Percentiles rank a stretch among this genome's conserved stretches.
phyloP scores from a whole-genome alignment of 2,113 vertebrate species.

The Deroptyus accipitrinus region DNA sequence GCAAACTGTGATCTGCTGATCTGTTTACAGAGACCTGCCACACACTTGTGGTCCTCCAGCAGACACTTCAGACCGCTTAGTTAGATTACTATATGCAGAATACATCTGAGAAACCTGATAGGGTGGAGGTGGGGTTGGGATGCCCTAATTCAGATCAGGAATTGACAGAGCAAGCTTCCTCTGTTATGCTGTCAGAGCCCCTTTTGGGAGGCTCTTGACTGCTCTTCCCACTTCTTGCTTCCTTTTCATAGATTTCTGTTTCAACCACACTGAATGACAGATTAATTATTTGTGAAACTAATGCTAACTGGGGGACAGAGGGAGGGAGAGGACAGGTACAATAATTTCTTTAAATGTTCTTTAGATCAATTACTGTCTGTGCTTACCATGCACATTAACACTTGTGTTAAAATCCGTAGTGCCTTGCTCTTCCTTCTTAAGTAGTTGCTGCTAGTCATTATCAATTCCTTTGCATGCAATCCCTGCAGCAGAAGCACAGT shows the following conservation, averaged over 20 bases:
- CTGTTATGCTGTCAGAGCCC: not conserved
- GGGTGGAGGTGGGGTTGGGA: not conserved
- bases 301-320: not conserved
- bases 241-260: not conserved
- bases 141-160: not conserved
- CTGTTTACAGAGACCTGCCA: not conserved
- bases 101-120: not conserved
- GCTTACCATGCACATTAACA: not conserved
- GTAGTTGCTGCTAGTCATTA: not conserved
- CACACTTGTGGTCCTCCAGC: not conserved
- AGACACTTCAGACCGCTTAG: not conserved
- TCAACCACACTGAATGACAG: not conserved
- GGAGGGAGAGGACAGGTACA: not conserved
- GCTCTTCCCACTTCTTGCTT: not conserved
- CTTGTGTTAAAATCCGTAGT: not conserved
- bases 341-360: not conserved
- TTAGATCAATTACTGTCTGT: not conserved
- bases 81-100: too few species aligned
- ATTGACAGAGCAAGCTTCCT: not conserved
- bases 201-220: not conserved
- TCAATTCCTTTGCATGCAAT: not conserved
- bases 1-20: not conserved
- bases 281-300: not conserved
- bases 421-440: conserved; percentile 3
- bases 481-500: not conserved